Evolutionary conservation across 2,113 vertebrate species (phyloP), one percentile per base, ranked within the genome.

Genomic region (Megalops atlanticus): DNA sequence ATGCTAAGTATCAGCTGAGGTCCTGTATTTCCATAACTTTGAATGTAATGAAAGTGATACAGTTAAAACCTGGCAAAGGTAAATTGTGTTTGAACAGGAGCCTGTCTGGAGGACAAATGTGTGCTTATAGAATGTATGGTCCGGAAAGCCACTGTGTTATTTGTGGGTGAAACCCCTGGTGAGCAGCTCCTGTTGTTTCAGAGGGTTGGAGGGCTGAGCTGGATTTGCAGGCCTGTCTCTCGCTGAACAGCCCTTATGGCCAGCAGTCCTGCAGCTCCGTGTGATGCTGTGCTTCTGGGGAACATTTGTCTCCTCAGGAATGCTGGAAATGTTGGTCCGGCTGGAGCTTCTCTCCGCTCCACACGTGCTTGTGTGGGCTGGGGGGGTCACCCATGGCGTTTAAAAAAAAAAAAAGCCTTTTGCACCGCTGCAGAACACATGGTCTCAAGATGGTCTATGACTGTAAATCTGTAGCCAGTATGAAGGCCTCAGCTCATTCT

Each of bases 261-360:
- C 43, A 45, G 14, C 43, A 45, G 43, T 14, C 1, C 24, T 27
- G 12, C 58, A 64, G 27, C 31, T 31, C 24, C 8, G 21, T 10
- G n/a, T 64, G 24, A 27, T 8, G n/a, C 24, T 78, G 76, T 10
- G 58, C 16, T 40, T 39, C 76, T 18, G 43, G 40, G 47, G 2
- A 78, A 38, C 76, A 64, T 38, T 78, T 78, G 76, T 78, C 18
- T 39, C 54, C 24, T 58, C 18, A 35, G 52, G 76, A 78, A 78
- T 78, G 52, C 33, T 31, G 35, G 35, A 38, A 58, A 64, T 36
- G 35, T 39, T 15, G 47, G 35, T 16, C 33, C 0, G 21, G 49
- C 3, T 77, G 31, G 3, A 24, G 52, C 52, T n/a, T 4, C 21
- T 24, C 52, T 58, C 47, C n/a, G n/a, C n/a, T n/a, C n/a, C n/a